A percentile compares a stretch with the other conserved stretches of the same genome.
Conservation (phyloP, 2,888 invertebrate genomes). For the Sthenelais limicola region DNA sequence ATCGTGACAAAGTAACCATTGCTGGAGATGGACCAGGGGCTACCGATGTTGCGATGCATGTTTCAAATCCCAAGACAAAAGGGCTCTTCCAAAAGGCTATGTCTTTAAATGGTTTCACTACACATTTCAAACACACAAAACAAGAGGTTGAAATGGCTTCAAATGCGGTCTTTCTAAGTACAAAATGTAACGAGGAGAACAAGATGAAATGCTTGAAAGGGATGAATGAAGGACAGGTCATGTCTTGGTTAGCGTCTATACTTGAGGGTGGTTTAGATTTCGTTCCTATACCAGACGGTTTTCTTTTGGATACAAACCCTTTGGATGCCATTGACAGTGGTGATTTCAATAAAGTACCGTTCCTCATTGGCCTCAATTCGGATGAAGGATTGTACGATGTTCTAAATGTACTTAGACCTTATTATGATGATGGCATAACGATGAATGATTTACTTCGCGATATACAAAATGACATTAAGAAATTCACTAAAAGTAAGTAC, state of each 20-base stretch:
- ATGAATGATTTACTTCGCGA: too few species aligned
- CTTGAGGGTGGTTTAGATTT: background rate
- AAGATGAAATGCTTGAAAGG: too few species aligned
- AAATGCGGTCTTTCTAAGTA: too few species aligned
- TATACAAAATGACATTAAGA: too few species aligned
- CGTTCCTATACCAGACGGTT: background rate
- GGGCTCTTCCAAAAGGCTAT: conserved; percentile 22
- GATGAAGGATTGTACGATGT: conserved; percentile 1
- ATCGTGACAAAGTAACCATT: conserved; percentile 11
- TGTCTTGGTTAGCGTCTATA: too few species aligned
- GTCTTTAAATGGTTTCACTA: conserved; percentile 4
- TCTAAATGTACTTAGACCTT: background rate
- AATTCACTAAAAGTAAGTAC: too few species aligned
- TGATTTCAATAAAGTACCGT: conserved; percentile 14
- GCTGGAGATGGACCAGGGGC: conserved; percentile 12
- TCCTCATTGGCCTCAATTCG: conserved; percentile 8
- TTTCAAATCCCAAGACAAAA: background rate
- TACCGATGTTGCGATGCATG: conserved; percentile 17
- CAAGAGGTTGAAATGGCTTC: too few species aligned
- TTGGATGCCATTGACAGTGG: background rate
- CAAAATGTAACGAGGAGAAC: too few species aligned
- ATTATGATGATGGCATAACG: too few species aligned
- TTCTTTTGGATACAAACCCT: background rate
- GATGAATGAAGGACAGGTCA: too few species aligned
- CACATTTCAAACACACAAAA: too few species aligned